A percentile compares a stretch with the other conserved stretches of the same genome.
These are phyloP conservation scores for Callithrix jacchus DNA, from an alignment of 2,113 vertebrate species.

Conservation along the genomic window DNA sequence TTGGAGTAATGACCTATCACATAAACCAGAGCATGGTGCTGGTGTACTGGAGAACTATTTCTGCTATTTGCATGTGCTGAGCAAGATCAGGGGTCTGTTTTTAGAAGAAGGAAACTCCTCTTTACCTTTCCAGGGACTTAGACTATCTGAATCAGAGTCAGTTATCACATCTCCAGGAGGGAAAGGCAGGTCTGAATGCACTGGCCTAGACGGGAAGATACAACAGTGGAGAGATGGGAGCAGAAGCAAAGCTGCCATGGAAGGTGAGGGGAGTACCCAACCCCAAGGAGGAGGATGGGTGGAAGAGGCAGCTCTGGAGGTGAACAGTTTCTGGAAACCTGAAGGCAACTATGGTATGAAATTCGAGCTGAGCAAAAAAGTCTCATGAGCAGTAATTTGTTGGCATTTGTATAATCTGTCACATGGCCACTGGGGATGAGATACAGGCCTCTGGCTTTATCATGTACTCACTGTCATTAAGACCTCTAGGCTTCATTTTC, in stretches of 20 bases:
- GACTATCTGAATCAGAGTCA: neutral
- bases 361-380: neutral
- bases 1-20: neutral
- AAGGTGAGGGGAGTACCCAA: neutral
- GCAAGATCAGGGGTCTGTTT: conserved; percentile 22
- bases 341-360: neutral
- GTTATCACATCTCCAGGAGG: neutral
- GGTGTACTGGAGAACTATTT: conserved; percentile 80
- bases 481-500: neutral
- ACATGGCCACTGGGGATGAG: neutral
- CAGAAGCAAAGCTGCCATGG: neutral
- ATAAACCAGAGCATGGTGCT: neutral
- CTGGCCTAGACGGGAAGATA: neutral
- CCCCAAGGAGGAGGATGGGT: neutral
- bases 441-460: neutral
- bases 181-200: neutral
- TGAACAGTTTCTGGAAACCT: neutral
- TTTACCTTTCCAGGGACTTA: neutral
- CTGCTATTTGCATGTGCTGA: conserved; percentile 73
- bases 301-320: neutral
- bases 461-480: neutral
- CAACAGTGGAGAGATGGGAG: neutral
- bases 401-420: neutral
- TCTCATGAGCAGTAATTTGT: conserved; percentile 36
- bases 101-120: neutral